A percentile compares a stretch with the other conserved stretches of the same genome.
These are phyloP conservation scores for Falcaria lacertinaria DNA, from an alignment of 2,888 invertebrate genomes.

Conservation along the genomic window DNA sequence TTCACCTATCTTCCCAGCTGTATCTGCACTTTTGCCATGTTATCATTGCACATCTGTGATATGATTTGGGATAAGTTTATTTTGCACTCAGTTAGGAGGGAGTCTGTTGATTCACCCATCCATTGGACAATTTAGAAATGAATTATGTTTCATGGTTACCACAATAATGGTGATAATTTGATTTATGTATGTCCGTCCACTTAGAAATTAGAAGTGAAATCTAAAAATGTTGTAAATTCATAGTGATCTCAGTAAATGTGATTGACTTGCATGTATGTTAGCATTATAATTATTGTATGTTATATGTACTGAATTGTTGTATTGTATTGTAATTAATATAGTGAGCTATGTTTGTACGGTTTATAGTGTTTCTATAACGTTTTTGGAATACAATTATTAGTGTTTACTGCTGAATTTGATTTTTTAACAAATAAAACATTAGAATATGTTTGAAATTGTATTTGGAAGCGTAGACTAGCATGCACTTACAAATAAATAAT, in stretches of 20 bases:
- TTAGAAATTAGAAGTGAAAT: conserved; percentile 12
- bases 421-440: conserved; percentile 36
- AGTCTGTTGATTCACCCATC: too few relatives aligned
- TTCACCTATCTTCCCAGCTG: background rate
- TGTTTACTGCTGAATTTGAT: conserved; percentile 38
- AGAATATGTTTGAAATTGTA: conserved; percentile 31
- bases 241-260: conserved; percentile 22
- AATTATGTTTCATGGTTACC: background rate
- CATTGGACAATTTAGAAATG: too few relatives aligned
- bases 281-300: conserved; percentile 18
- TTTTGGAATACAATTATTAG: conserved; percentile 56
- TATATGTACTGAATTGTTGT: conserved; percentile 37
- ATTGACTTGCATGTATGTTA: conserved; percentile 3
- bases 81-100: too few relatives aligned
- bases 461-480: too few relatives aligned
- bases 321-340: conserved; percentile 55
- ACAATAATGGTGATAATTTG: background rate
- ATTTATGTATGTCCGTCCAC: conserved; percentile 2
- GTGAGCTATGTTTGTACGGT: conserved; percentile 62
- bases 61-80: too few relatives aligned
- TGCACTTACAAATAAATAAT: too few relatives aligned
- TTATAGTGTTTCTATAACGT: conserved; percentile 69
- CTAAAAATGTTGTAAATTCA: conserved; percentile 17
- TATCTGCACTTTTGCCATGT: conserved; percentile 1
- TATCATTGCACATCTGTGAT: background rate